Base-by-base conservation (phyloP, 2,797 vertebrate genomes). In the Dryobates pubescens region DNA sequence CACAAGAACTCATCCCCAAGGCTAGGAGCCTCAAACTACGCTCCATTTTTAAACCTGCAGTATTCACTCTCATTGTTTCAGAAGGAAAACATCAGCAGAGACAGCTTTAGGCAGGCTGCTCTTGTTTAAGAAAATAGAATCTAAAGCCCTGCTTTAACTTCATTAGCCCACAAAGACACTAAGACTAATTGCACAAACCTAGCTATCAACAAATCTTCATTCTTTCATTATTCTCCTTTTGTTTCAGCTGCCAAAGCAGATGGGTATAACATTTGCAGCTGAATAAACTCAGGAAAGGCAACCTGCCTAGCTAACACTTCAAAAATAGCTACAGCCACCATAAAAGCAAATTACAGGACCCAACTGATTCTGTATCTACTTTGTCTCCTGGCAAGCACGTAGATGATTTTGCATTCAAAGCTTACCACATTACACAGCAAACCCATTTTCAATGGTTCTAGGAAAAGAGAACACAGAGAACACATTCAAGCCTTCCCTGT, bases 11-110 rank as follows among this genome's bases (percentile, higher is more conserved):
- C 61, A 82, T 69, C 32, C 59, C 73, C 70, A 91, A 82, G 61
- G 69, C 80, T 59, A 74, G 78, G 70, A 68, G 73, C 51, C 56
- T 92, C 70, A 81, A 81, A 67, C 81, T 81, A 76, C 54, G 88
- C 70, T 93, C 72, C 71, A 86, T 63, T 85, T 93, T 90, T 93
- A 91, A 96, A 92, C 41, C 32, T 43, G 67, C 45, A 76, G 57
- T 34, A 58, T 67, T 89, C 0, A 1, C 29, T 73, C 20, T 62
- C 43, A 75, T 24, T 75, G 59, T 75, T 96, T 81, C 82, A 78
- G 49, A 81, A 75, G 61, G 67, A 81, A 94, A 86, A 78, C 63
- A 64, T 45, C 4, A 70, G 70, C 41, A 80, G 47, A 57, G 49
- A 82, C 36, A 62, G 63, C 38, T 68, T 83, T 51, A 88, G 53